Conservation (phyloP, 2,113 vertebrate genomes). For the Tragelaphus strepsiceros region DNA sequence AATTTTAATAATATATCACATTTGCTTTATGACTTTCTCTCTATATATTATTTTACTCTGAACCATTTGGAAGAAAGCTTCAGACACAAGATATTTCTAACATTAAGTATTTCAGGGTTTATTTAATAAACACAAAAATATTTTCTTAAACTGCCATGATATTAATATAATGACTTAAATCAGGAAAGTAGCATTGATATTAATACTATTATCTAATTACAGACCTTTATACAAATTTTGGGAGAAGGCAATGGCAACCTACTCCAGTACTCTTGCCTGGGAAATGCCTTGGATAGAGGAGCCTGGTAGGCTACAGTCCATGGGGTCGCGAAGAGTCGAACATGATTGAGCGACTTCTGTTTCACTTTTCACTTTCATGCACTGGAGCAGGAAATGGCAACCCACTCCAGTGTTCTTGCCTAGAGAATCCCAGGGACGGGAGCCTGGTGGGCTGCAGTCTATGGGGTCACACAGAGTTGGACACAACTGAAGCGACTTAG, state of each 20-base stretch:
- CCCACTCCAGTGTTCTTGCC: too few species aligned
- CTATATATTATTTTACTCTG: not conserved
- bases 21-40: not conserved
- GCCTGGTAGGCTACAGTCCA: too few species aligned
- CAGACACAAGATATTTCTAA: not conserved
- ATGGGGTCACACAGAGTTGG: too few species aligned
- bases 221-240: not conserved
- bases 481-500: too few species aligned
- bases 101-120: not conserved
- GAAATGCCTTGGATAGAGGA: too few species aligned
- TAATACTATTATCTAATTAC: not conserved
- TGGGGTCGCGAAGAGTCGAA: accelerated
- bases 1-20: not conserved
- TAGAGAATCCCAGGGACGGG: too few species aligned
- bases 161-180: not conserved
- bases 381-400: too few species aligned
- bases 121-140: not conserved
- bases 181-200: not conserved
- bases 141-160: not conserved
- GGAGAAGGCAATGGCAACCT: too few species aligned
- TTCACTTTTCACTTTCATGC: too few species aligned
- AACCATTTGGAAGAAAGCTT: not conserved
- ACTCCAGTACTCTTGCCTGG: too few species aligned
- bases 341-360: too few species aligned
- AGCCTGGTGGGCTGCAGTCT: too few species aligned